Percentiles rank a stretch among this genome's conserved stretches.
Evolutionary conservation across 2,797 vertebrate genomes (phyloP).

Genomic region (Darevskia nairensis): DNA sequence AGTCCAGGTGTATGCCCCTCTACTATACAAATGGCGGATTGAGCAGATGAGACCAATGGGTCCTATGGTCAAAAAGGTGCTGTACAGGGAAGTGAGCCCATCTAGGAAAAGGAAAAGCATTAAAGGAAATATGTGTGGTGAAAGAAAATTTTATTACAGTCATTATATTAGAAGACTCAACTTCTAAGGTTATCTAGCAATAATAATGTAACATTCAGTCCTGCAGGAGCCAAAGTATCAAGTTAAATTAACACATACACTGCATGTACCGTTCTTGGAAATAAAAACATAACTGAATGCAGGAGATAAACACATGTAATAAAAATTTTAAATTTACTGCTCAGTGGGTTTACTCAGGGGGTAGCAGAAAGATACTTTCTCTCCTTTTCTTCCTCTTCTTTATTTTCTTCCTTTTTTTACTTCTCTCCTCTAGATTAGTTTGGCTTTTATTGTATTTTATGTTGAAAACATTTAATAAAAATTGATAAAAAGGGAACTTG

Average conservation of each 20-base stretch:
- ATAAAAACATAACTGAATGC: not conserved
- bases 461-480: too few relatives aligned
- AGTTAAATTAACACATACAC: not conserved
- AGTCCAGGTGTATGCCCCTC: too few relatives aligned
- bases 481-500: not conserved
- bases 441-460: too few relatives aligned
- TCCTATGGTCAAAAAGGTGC: too few relatives aligned
- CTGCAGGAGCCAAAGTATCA: not conserved
- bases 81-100: too few relatives aligned
- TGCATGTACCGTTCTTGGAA: not conserved
- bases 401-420: too few relatives aligned
- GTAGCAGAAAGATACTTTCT: not conserved
- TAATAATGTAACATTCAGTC: not conserved
- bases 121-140: not conserved
- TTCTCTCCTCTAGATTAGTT: too few relatives aligned
- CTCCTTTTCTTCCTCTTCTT: not conserved
- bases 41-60: too few relatives aligned
- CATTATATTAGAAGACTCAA: not conserved
- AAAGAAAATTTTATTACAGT: conserved; percentile 22
- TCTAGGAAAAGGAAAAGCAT: not conserved
- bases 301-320: not conserved
- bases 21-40: too few relatives aligned
- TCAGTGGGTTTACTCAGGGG: not conserved
- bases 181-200: not conserved
- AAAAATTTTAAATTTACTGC: not conserved